A percentile compares a stretch with the other conserved stretches of the same genome.
Evolutionary conservation across 1,140 invertebrate species (phyloP).

Genomic region (Macrobrachium rosenbergii): DNA sequence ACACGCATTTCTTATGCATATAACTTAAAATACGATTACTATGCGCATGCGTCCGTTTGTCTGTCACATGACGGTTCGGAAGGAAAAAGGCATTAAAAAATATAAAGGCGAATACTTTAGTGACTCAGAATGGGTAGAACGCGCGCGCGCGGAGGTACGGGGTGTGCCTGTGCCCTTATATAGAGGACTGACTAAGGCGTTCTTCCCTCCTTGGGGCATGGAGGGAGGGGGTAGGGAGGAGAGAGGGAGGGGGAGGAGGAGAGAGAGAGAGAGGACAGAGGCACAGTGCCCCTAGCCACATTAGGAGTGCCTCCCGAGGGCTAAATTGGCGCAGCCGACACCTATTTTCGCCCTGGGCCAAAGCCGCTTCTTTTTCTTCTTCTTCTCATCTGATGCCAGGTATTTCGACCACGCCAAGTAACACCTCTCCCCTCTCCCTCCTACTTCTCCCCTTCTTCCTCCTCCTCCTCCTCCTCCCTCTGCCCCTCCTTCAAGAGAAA

Average conservation of each 20-base stretch:
- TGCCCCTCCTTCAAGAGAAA: too few relatives aligned
- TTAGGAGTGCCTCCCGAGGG: too few relatives aligned
- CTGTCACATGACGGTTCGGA: too few relatives aligned
- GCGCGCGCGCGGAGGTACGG: too few relatives aligned
- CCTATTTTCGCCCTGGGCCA: neutral
- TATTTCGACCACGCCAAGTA: neutral
- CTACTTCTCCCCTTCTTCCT: neutral
- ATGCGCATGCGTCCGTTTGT: too few relatives aligned
- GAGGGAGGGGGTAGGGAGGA: neutral
- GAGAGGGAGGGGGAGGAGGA: neutral
- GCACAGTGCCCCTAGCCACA: neutral
- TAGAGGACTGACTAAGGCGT: neutral
- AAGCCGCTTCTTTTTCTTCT: neutral
- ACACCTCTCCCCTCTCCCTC: neutral
- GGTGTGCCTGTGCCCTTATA: too few relatives aligned
- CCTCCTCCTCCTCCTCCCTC: neutral
- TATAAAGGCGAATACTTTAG: too few relatives aligned
- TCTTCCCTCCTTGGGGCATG: neutral
- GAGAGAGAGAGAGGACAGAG: neutral
- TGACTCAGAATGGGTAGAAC: too few relatives aligned
- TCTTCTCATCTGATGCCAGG: neutral
- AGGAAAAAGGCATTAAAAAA: too few relatives aligned
- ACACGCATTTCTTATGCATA: too few relatives aligned
- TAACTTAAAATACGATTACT: too few relatives aligned
- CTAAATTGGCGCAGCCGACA: too few relatives aligned